These are phyloP conservation scores for Maniola jurtina DNA, from an alignment of 1,140 invertebrate species.

Conservation along the genomic window DNA sequence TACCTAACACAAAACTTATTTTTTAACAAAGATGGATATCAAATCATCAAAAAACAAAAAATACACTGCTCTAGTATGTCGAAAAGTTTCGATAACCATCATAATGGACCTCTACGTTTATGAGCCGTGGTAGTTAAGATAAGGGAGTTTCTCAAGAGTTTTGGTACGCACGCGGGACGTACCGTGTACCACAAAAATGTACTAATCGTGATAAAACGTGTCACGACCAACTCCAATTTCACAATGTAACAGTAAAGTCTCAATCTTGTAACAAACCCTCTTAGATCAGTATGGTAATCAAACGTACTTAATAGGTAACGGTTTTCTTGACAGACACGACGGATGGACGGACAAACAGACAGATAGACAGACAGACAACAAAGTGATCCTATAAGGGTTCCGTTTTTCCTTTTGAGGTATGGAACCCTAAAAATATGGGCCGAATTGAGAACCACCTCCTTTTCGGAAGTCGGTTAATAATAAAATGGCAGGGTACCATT, in stretches of 20 bases:
- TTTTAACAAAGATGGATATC: background rate
- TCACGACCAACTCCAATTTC: slow-evolving; percentile 23
- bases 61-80: slow-evolving; percentile 1
- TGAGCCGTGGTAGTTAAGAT: slow-evolving; percentile 25
- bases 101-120: slow-evolving; percentile 19
- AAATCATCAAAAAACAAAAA: background rate
- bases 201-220: slow-evolving; percentile 27
- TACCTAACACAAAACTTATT: too few species aligned
- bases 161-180: background rate
- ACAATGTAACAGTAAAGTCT: slow-evolving; percentile 3
- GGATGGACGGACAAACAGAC: too few species aligned
- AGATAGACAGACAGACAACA: too few species aligned
- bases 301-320: too few species aligned
- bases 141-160: slow-evolving; percentile 31
- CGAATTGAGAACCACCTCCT: too few species aligned
- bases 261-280: background rate
- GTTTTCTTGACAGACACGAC: too few species aligned
- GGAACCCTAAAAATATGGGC: too few species aligned
- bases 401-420: too few species aligned
- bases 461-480: too few species aligned
- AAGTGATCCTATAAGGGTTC: too few species aligned
- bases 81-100: slow-evolving; percentile 15
- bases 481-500: too few species aligned
- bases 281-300: background rate
- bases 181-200: slow-evolving; percentile 24